Evolutionary conservation across 2,797 vertebrate species (phyloP), one percentile per base, ranked within the genome.

Genomic region (Acanthurus leucopareius): DNA sequence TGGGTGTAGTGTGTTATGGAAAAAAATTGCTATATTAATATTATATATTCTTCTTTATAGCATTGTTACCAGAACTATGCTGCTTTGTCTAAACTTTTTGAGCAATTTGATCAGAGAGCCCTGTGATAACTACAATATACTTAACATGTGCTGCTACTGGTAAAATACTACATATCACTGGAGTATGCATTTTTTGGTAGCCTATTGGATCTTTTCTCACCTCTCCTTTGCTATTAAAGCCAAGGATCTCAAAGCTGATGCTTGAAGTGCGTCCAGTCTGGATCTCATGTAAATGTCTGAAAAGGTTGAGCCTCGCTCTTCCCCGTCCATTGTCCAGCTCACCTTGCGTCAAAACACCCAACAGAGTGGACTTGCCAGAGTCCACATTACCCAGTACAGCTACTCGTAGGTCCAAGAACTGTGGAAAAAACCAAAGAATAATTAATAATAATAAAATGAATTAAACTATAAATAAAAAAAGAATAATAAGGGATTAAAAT

Each of bases 211-310:
- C 1, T 53, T 87, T 28, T 45, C 84, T 94, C 83, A 98, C 98
- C 96, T 99, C 97, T 92, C 98, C 98, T 94, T 97, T 99, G 93
- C 97, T 99, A 90, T 98, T 99, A 92, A 99, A 99, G 72, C 98
- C 98, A 0, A 99, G 97, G 86, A 99, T 99, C 92, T 99, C 98
- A 89, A 99, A 99, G 94, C 98, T 99, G 94, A 99, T 99, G 93
- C 98, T 99, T 19, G 98, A 99, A 0, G 98, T 99, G 28, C 98
- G 95, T 60, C 98, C 98, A 7, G 97, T 97, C 82, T 99, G 98
- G 93, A 99, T 99, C 93, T 99, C 98, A 69, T 99, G 98, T 51
- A 99, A 95, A 81, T 99, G 98, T 52, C 98, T 97, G 90, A 99
- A 99, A 63, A 99, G 97, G 92, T 99, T 99, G 86, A 99, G 98